phyloP scores from a whole-genome alignment of 30 jellyfish, hydroid and myxozoan species.

The Phacellophora camtschatica region DNA sequence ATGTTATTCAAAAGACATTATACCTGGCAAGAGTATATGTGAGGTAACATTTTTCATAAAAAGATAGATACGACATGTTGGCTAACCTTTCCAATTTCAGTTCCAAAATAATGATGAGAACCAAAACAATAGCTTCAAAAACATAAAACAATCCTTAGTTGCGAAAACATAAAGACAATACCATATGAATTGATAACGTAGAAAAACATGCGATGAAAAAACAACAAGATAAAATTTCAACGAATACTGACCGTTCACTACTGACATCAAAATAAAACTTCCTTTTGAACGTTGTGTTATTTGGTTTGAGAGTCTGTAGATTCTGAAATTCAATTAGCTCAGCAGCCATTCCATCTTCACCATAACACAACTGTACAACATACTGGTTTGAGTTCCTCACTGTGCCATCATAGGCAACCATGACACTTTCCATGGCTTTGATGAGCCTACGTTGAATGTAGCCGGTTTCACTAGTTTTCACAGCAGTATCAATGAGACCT shows the following conservation, averaged over 20 bases:
- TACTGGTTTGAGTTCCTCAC: slow-evolving; percentile 96
- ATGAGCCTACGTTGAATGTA: slow-evolving; percentile 96
- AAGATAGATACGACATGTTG: too few relatives aligned
- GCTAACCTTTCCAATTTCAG: too few relatives aligned
- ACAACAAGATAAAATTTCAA: not conserved
- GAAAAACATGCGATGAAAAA: not conserved
- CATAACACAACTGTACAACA: slow-evolving; percentile 90
- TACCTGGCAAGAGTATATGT: too few relatives aligned
- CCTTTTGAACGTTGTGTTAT: slow-evolving; percentile 74
- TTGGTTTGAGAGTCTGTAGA: slow-evolving; percentile 76
- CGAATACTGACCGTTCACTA: slow-evolving; percentile 71
- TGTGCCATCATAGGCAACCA: slow-evolving; percentile 99
- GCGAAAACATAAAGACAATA: not conserved
- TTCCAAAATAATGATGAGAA: too few relatives aligned
- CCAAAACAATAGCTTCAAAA: too few relatives aligned
- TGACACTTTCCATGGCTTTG: slow-evolving; percentile 99
- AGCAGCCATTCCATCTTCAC: slow-evolving; percentile 99
- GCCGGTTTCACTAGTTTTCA: slow-evolving; percentile 98
- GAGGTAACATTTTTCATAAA: too few relatives aligned
- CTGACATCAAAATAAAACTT: slow-evolving; percentile 90
- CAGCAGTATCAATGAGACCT: slow-evolving; percentile 99
- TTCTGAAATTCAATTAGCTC: slow-evolving; percentile 92
- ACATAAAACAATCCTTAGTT: too few relatives aligned
- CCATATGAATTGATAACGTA: not conserved
- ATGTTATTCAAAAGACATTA: too few relatives aligned